A percentile compares a stretch with the other conserved stretches of the same genome.
Conservation (phyloP, 2,113 vertebrate genomes). For the Apus apus region DNA sequence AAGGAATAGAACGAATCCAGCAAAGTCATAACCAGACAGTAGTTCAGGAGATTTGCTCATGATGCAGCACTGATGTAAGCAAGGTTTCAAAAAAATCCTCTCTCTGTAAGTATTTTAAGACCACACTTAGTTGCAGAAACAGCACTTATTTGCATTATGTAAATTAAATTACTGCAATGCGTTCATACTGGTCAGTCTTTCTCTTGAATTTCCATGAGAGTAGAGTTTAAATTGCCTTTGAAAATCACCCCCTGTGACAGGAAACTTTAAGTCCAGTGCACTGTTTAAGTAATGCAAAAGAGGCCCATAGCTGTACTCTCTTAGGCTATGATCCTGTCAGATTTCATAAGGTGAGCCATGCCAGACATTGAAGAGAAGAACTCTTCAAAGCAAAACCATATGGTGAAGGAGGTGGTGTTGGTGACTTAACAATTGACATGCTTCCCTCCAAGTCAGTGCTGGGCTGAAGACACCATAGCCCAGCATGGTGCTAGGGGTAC, state of each 20-base stretch:
- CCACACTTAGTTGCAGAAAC: background rate
- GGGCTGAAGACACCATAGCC: background rate
- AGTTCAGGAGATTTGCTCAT: background rate
- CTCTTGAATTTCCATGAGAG: background rate
- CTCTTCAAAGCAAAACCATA: slow-evolving; percentile 1
- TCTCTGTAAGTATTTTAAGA: background rate
- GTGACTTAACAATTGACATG: background rate
- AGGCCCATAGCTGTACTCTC: background rate
- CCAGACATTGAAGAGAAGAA: background rate
- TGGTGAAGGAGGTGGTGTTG: background rate
- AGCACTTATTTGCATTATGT: background rate
- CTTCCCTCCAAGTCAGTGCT: background rate
- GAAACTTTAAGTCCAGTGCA: background rate
- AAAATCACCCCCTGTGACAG: background rate
- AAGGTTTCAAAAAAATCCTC: background rate
- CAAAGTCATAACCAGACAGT: background rate
- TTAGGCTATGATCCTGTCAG: slow-evolving; percentile 20
- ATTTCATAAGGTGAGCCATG: slow-evolving; percentile 14
- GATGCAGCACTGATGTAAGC: background rate
- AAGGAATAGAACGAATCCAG: background rate
- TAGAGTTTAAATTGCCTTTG: background rate
- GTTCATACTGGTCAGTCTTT: background rate
- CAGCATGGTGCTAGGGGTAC: background rate
- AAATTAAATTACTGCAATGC: background rate
- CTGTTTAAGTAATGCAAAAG: slow-evolving; percentile 7